Base-by-base conservation (phyloP, 2,113 vertebrate species). In the Oncorhynchus masou region DNA sequence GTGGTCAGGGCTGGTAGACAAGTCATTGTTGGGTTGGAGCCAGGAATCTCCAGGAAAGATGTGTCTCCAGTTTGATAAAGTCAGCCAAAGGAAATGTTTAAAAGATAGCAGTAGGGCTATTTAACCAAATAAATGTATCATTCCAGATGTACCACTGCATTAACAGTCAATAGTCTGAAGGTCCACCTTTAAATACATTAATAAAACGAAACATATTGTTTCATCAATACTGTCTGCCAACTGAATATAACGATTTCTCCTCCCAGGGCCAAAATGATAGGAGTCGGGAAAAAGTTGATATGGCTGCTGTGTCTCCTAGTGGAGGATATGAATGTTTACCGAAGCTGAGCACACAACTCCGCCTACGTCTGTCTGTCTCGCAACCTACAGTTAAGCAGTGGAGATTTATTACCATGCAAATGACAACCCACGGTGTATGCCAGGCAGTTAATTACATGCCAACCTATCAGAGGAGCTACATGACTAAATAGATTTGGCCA, bases 381-480 rank as follows among this genome's bases (percentile, higher is more conserved):
- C 79, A 13, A 71, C 67, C 83, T 87, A 87, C 82, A 84, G 79
- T 84, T 54, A 83, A 89, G 74, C 70, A 87, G 51, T 70, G 77
- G 71, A 84, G 79, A 87, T 90, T 79, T 90, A 90, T 91, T 89
- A 89, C 88, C 88, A 89, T 90, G 84, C 87, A 91, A 88, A 92
- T 89, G 88, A 90, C 88, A 90, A 81, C 83, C 83, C 87, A 85
- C 82, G 67, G 78, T 22, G 79, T 84, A 87, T 87, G 89, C 85
- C 88, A 89, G 80, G 85, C 80, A 90, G 81, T 88, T 89, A 88
- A 92, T 92, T 88, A 89, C 87, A 88, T 90, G 91, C 86, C 88
- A 89, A 80, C 80, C 77, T 88, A 88, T 89, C 86, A 85, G 84
- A 71, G 88, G 69, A 83, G 88, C 83, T 79, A 88, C 85, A 87